A percentile compares a stretch with the other conserved stretches of the same genome.
Evolutionary conservation across 2,797 vertebrate species (phyloP).

Genomic region (Falco naumanni): DNA sequence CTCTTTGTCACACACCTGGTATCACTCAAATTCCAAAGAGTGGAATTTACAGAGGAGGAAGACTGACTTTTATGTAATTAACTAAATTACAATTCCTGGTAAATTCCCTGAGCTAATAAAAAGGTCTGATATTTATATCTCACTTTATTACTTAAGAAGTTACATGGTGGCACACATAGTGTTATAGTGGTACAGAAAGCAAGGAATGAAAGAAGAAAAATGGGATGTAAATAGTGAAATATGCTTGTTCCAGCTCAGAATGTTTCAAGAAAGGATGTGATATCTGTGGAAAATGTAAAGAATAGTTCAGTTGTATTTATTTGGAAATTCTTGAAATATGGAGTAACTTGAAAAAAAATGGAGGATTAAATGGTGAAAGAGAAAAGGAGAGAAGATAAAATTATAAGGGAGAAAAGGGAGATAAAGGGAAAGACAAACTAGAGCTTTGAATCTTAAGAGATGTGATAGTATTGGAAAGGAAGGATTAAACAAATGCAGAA

Average conservation of each 20-base stretch:
- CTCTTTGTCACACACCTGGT: neutral
- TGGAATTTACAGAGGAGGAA: neutral
- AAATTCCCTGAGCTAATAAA: neutral
- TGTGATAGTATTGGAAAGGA: neutral
- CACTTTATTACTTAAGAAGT: neutral
- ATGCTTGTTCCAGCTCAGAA: neutral
- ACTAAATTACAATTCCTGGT: neutral
- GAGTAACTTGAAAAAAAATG: neutral
- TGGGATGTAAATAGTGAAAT: neutral
- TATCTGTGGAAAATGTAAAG: neutral
- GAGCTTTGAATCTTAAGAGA: neutral
- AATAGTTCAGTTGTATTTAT: neutral
- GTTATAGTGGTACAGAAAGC: neutral
- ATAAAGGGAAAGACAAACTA: neutral
- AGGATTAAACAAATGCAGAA: slow-evolving; percentile 14
- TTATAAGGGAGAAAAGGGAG: neutral
- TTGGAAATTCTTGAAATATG: neutral
- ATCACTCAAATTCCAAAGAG: neutral
- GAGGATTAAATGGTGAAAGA: neutral
- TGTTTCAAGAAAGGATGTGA: neutral
- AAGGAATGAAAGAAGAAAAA: neutral
- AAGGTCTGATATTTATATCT: neutral
- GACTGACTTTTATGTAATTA: neutral
- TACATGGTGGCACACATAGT: neutral
- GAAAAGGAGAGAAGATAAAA: neutral